Evolutionary conservation across 2,888 invertebrate genomes (phyloP), one percentile per base, ranked within the genome.

Genomic region (Lithophane semibrunnea): DNA sequence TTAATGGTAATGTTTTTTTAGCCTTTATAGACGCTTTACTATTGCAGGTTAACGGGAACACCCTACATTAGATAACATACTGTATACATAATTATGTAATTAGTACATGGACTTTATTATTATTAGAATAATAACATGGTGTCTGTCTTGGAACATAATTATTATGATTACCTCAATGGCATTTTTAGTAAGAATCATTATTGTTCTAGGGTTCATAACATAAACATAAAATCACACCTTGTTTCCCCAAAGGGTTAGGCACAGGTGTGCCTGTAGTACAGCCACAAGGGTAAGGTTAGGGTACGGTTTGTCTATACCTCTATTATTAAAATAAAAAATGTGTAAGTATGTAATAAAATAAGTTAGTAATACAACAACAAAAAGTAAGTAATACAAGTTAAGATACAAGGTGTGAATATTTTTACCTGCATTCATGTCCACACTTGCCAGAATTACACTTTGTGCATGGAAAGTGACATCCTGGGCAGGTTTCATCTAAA

Each of bases 381-480:
- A 0, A 29, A 29, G 29, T 29, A 29, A 29, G 29, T 29, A 29
- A 29, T 37, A 52, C 18, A 52, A 42, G 13, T 42, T 61, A 42
- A 12, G 16, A 64, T 63, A 63, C 5, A 42, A 12, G 4, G 21
- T 29, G 0, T 8, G 37, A 63, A 42, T n/a, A n/a, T 16, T 37
- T 42, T 77, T 94, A 97, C 97, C 98, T 97, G 97, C 99, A 99
- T 72, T 98, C 98, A 85, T 97, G 97, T 3, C 98, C 98, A 94
- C 99, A 99, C 92, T 98, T 98, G 44, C 94, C 94, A 0, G 98
- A 98, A 37, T 93, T 95, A 90, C 99, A 99, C 91, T 97, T 98
- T 8, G 97, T 92, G 89, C 98, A 99, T 2, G 98, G 97, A 90
- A 98, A 98, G 95, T 99, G 99, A 92, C 99, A 99, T 0, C 99